phyloP scores from a whole-genome alignment of 2,888 invertebrate genomes.

The Nematopogon swammerdamellus region DNA sequence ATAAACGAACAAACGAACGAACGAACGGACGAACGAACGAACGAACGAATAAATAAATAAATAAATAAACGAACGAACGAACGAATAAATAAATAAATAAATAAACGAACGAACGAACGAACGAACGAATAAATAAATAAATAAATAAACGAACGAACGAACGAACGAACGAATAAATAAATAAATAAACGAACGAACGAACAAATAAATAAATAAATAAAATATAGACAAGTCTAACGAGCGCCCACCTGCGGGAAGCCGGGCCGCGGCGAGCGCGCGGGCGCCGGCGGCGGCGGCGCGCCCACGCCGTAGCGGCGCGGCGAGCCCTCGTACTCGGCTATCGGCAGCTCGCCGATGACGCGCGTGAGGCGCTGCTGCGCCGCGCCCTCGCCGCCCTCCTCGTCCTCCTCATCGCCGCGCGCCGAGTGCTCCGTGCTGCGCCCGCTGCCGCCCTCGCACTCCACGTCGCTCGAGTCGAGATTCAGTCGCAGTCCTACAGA shows the following conservation, averaged over 20 bases:
- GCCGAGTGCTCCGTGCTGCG: conserved; percentile 43
- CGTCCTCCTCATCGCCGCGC: conserved; percentile 36
- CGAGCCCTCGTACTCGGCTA: conserved; percentile 90
- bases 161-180: no score
- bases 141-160: no score
- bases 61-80: no score
- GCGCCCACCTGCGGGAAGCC: conserved; percentile 85
- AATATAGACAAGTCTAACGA: no score
- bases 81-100: no score
- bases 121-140: no score
- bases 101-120: no score
- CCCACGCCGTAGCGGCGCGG: conserved; percentile 81
- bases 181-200: no score
- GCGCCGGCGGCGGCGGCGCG: conserved; percentile 66
- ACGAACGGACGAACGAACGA: no score
- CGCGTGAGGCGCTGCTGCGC: conserved; percentile 52
- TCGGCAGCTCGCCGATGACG: conserved; percentile 82
- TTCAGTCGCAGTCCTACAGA: conserved; percentile 55
- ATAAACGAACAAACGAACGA: no score
- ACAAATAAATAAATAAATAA: no score
- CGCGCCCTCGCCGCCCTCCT: conserved; percentile 30
- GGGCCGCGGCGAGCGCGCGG: conserved; percentile 74
- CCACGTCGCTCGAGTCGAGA: conserved; percentile 50
- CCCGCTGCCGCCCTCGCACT: conserved; percentile 47
- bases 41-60: no score